Conservation (phyloP, 2,888 invertebrate species). For the Itoplectis maculator region DNA sequence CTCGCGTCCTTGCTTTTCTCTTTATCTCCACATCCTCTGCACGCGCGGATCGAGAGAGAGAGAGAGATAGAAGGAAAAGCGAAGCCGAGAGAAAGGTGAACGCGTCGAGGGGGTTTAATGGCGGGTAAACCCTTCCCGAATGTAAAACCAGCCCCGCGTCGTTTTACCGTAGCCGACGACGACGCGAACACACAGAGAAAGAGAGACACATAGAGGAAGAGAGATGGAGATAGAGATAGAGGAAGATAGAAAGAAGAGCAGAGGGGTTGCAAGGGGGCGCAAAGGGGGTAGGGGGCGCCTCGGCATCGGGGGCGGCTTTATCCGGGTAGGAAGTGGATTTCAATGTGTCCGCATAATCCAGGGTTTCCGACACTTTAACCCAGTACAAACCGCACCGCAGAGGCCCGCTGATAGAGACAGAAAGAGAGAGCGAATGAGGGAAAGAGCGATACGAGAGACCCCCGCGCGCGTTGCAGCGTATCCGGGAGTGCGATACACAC, state of each 20-base stretch:
- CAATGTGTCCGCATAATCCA: conserved; percentile 58
- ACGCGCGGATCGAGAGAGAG: neutral
- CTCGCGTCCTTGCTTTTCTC: conserved; percentile 31
- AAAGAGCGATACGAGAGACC: no score
- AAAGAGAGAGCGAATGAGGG: no score
- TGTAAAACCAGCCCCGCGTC: conserved; percentile 51
- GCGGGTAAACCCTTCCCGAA: conserved; percentile 51
- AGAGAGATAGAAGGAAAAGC: conserved; percentile 22
- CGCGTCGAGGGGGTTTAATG: conserved; percentile 60
- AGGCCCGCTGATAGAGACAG: no score
- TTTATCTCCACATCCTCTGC: conserved; percentile 5
- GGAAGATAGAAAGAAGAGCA: no score
- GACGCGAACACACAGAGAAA: conserved; percentile 6
- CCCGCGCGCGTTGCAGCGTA: neutral
- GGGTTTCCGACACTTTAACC: conserved; percentile 59
- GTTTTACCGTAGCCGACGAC: conserved; percentile 45
- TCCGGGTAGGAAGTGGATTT: conserved; percentile 53
- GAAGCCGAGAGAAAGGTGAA: conserved; percentile 52
- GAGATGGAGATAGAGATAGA: no score
- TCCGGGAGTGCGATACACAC: neutral
- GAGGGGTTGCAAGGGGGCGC: neutral
- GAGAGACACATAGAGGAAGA: no score
- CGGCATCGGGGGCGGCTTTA: conserved; percentile 30
- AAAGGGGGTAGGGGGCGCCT: no score
- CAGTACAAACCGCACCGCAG: conserved; percentile 40